Percentiles rank a stretch among this genome's conserved stretches.
These are phyloP conservation scores for Micropterix aruncella DNA, from an alignment of 2,888 invertebrate genomes.

Conservation along the genomic window DNA sequence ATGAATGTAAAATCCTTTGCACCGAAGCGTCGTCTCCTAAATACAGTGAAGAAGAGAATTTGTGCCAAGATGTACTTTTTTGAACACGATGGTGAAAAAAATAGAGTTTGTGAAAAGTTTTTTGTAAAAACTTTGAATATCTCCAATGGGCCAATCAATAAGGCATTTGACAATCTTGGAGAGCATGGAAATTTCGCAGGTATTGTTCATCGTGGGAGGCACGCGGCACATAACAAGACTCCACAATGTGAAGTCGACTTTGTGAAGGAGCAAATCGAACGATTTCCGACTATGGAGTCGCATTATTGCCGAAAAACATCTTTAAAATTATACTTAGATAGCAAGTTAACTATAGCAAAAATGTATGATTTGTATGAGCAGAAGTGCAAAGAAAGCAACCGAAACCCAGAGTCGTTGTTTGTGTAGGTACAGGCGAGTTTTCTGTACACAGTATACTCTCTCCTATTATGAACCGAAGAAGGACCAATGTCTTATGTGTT, in stretches of 20 bases:
- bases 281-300: conserved; percentile 13
- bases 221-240: conserved; percentile 12
- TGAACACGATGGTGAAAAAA: conserved; percentile 2
- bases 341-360: conserved; percentile 11
- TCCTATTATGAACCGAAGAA: conserved; percentile 13
- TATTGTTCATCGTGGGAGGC: conserved; percentile 10
- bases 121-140: conserved; percentile 10
- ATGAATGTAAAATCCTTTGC: neutral
- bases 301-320: conserved; percentile 11
- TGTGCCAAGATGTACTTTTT: conserved; percentile 8
- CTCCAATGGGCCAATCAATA: conserved; percentile 10
- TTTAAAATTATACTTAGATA: conserved; percentile 11
- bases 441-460: conserved; percentile 11
- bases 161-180: conserved; percentile 10
- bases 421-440: conserved; percentile 12
- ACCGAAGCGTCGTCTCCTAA: neutral
- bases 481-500: conserved; percentile 13
- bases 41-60: neutral
- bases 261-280: conserved; percentile 12
- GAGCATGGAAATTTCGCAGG: conserved; percentile 9
- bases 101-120: conserved; percentile 9
- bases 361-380: conserved; percentile 12
- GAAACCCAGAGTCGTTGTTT: conserved; percentile 9
- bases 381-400: conserved; percentile 7
- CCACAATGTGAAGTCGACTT: conserved; percentile 8